These are phyloP conservation scores for Hippocampus guttulatus DNA, from an alignment of 2,113 vertebrate genomes.

Conservation along the genomic window DNA sequence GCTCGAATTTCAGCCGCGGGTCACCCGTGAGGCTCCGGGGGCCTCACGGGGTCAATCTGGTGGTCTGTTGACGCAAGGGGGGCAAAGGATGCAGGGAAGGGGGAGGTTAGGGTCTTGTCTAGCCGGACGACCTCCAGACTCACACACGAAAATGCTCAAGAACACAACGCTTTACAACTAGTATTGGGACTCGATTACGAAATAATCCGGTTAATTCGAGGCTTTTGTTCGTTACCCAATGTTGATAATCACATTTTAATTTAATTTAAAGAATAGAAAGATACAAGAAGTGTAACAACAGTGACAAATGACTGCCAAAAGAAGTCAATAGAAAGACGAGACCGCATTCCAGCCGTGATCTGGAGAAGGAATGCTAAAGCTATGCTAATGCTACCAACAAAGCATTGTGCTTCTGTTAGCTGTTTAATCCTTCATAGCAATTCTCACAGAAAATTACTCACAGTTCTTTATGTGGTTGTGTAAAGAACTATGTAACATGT, in stretches of 20 bases:
- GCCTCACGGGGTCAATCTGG: conserved; percentile 48
- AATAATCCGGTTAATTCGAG: not conserved
- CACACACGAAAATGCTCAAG: not conserved
- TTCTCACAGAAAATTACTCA: too few relatives aligned
- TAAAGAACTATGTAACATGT: too few relatives aligned
- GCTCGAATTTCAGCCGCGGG: conserved; percentile 43
- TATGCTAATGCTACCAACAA: not conserved
- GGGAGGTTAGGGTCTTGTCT: not conserved
- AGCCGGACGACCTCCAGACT: conserved; percentile 3
- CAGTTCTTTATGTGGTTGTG: too few relatives aligned
- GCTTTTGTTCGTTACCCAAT: not conserved
- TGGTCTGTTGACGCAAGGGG: conserved; percentile 19
- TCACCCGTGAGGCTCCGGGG: conserved; percentile 24
- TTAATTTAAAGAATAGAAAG: not conserved
- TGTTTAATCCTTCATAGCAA: too few relatives aligned
- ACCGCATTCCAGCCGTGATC: not conserved
- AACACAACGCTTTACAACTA: not conserved
- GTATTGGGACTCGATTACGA: not conserved
- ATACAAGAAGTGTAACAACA: not conserved
- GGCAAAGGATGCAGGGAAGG: conserved; percentile 5
- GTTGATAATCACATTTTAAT: not conserved
- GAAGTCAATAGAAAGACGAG: not conserved
- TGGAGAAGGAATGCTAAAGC: not conserved
- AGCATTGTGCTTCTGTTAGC: too few relatives aligned
- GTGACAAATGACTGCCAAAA: too few relatives aligned